phyloP scores from a whole-genome alignment of 2,888 invertebrate species.

The Cactoblastis cactorum region DNA sequence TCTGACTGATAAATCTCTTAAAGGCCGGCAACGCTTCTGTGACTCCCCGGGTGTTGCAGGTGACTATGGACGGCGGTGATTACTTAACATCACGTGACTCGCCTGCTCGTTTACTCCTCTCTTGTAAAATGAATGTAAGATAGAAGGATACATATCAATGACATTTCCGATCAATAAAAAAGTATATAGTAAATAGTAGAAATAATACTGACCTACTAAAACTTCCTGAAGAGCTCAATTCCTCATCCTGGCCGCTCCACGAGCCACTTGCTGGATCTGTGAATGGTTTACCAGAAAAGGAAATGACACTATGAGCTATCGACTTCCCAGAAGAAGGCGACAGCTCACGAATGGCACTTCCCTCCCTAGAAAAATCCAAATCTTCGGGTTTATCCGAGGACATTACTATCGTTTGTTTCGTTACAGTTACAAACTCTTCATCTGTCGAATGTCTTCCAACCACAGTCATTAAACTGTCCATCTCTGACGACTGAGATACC shows the following conservation, averaged over 20 bases:
- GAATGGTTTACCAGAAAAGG: constrained; percentile 73
- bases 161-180: no score
- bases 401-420: constrained; percentile 55
- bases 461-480: constrained; percentile 73
- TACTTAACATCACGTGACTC: no score
- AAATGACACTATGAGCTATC: constrained; percentile 67
- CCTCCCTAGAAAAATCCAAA: constrained; percentile 62
- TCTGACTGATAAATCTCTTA: no score
- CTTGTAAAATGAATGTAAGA: no score
- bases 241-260: constrained; percentile 77
- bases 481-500: constrained; percentile 72
- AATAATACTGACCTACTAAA: constrained; percentile 59
- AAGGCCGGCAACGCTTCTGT: no score
- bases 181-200: not conserved
- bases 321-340: constrained; percentile 76
- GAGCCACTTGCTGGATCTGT: constrained; percentile 79
- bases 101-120: no score
- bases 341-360: constrained; percentile 66
- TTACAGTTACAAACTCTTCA: constrained; percentile 68
- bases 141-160: no score
- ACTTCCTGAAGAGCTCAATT: constrained; percentile 74
- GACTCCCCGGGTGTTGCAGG: no score
- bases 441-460: constrained; percentile 62
- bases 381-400: constrained; percentile 65
- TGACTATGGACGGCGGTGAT: no score